Conservation (phyloP, 1,140 invertebrate genomes). For the Gryon sp. region DNA sequence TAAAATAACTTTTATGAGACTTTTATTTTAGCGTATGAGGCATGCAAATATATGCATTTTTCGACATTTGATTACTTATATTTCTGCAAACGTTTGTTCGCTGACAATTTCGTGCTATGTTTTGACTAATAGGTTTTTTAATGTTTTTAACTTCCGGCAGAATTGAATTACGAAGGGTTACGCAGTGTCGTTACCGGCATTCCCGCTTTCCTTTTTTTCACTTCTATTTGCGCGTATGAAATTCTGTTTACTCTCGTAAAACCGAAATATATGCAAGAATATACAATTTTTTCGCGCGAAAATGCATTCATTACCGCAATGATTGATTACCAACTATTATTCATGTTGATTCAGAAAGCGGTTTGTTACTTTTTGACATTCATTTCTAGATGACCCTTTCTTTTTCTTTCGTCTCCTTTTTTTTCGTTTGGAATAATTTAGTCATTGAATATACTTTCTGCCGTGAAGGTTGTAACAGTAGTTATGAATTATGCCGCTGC, state of each 20-base stretch:
- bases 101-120: conserved; percentile 38
- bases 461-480: neutral
- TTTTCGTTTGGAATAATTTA: no score
- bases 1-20: no score
- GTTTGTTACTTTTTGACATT: conserved; percentile 13
- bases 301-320: conserved; percentile 20
- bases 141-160: conserved; percentile 39
- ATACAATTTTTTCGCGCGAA: conserved; percentile 17
- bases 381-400: no score
- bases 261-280: conserved; percentile 36
- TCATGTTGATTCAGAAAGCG: conserved; percentile 12
- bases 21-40: no score
- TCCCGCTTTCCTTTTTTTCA: conserved; percentile 12
- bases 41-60: conserved; percentile 50
- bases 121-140: conserved; percentile 54
- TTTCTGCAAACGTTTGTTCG: conserved; percentile 39
- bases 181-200: neutral
- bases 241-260: conserved; percentile 43
- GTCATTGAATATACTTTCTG: neutral
- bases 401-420: no score
- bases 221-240: conserved; percentile 19
- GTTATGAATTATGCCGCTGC: neutral
- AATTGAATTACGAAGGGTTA: conserved; percentile 43
- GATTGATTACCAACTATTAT: conserved; percentile 20
- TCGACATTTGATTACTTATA: conserved; percentile 42